These are phyloP conservation scores for Rapana venosa DNA, from an alignment of 2,888 invertebrate species.

Conservation along the genomic window DNA sequence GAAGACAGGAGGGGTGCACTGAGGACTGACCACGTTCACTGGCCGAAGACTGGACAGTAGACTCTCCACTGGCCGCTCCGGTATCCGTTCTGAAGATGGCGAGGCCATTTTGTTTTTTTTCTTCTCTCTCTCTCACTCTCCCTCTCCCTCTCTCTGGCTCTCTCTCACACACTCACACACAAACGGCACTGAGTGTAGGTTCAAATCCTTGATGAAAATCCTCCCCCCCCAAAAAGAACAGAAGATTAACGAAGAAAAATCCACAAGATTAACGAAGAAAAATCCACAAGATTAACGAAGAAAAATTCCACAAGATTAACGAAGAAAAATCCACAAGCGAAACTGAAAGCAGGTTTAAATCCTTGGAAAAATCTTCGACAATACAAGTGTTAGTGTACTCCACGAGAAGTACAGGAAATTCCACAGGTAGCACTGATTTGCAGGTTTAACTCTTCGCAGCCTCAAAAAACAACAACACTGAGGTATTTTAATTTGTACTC, in stretches of 20 bases:
- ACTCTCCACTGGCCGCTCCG: constrained; percentile 45
- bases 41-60: constrained; percentile 51
- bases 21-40: constrained; percentile 38
- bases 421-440: too few species aligned
- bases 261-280: too few species aligned
- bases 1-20: constrained; percentile 53
- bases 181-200: background rate
- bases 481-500: too few species aligned
- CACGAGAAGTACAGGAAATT: too few species aligned
- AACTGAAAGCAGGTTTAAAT: too few species aligned
- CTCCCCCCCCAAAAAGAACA: background rate
- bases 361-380: too few species aligned
- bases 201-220: background rate
- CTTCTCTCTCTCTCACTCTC: background rate
- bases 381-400: too few species aligned
- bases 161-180: background rate
- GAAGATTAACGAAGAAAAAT: background rate
- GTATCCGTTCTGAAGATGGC: constrained; percentile 27
- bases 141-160: background rate
- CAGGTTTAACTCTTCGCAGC: too few species aligned
- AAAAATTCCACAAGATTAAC: background rate
- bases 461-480: too few species aligned
- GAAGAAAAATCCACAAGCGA: background rate
- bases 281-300: too few species aligned
- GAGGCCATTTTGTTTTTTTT: background rate